These are phyloP conservation scores for Pristionchus entomophagus DNA, from an alignment of 2,888 invertebrate species.

Conservation along the genomic window DNA sequence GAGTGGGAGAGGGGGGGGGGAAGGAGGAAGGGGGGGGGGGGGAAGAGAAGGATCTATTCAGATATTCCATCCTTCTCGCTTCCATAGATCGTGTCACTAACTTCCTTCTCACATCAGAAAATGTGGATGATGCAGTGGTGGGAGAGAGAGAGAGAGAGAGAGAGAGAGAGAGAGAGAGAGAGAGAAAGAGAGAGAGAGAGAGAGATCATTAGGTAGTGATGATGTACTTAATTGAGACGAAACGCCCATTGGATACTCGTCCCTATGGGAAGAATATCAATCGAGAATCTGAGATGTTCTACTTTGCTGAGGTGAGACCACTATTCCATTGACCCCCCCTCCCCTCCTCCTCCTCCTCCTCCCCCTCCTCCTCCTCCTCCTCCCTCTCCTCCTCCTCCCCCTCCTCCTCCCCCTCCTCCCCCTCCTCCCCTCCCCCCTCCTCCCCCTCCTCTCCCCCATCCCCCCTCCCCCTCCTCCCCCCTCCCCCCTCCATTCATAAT, in stretches of 20 bases:
- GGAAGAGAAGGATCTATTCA: background rate
- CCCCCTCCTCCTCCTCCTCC: too few relatives aligned
- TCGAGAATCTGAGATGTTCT: constrained; percentile 29
- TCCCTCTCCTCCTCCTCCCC: too few relatives aligned
- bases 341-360: too few relatives aligned
- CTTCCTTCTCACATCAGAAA: constrained; percentile 3
- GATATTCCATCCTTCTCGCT: background rate
- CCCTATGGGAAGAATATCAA: constrained; percentile 22
- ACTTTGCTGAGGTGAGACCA: constrained; percentile 25
- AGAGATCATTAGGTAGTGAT: too few relatives aligned
- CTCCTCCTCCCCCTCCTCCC: too few relatives aligned
- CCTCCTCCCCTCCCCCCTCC: too few relatives aligned
- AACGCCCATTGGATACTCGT: background rate
- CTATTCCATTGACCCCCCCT: too few relatives aligned
- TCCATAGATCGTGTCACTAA: constrained; percentile 8
- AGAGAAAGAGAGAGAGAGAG: too few relatives aligned
- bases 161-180: too few relatives aligned
- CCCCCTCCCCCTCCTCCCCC: too few relatives aligned
- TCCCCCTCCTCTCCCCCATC: too few relatives aligned
- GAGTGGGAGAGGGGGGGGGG: background rate
- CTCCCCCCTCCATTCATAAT: background rate
- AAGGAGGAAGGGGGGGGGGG: background rate
- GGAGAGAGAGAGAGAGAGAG: too few relatives aligned
- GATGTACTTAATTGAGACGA: background rate
- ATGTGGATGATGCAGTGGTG: constrained; percentile 27